Base-by-base conservation (phyloP, 2,888 invertebrate species). In the Atherix ibis region DNA sequence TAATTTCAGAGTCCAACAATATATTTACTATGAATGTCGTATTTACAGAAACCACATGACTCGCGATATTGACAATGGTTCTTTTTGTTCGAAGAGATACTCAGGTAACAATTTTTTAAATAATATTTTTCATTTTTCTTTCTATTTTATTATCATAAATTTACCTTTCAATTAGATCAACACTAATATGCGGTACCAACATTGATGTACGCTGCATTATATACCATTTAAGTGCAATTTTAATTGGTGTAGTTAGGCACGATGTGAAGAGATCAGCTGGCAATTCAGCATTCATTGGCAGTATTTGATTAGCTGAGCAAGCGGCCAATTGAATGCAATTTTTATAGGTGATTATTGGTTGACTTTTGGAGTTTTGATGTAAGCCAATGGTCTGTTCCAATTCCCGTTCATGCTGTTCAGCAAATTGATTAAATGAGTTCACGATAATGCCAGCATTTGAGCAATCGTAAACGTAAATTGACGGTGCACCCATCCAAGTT, bases 381-480 rank as follows among this genome's bases (percentile, higher is more conserved):
- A 12, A 36, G 0, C 40, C 29, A 1, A 41, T 39, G 66, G 34
- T 29, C n/a, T 34, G 40, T 35, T 77, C 73, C 50, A 72, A 74
- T 54, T 89, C 89, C 38, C 74, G 69, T 58, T 88, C 84, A 53
- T 91, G 92, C 53, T 92, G 91, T 17, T 78, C 78, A 3, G 91
- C 91, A 64, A 89, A 92, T 45, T 77, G 73, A 51, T 79, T 76
- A 62, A 88, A 89, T 37, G 80, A 79, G 45, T 94, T 87, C 29
- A 98, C 77, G 48, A 98, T 91, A 47, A 91, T 82, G 39, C 95
- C 98, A 10, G 98, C 97, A 66, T 91, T 94, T 36, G 94, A 92
- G 65, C 97, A 98, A 63, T 98, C 98, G 63, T 94, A 98, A 15
- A 99, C 95, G 64, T 95, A 99, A 43, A 99, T 92, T 33, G 95